Base-by-base conservation (phyloP, 2,888 invertebrate species). In the Synanthedon andrenaeformis region DNA sequence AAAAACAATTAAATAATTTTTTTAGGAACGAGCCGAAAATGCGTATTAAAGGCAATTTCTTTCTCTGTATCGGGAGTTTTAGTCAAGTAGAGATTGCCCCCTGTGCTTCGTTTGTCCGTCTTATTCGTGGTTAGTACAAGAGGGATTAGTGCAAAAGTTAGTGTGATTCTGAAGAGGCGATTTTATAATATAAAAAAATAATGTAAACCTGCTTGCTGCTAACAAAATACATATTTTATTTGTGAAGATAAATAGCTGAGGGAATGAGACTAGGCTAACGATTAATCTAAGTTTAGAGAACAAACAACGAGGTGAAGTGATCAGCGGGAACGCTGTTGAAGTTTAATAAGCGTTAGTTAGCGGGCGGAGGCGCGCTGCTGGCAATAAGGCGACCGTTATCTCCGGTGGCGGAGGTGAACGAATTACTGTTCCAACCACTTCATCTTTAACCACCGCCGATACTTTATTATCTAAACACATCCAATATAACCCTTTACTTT, bases 321-420 rank as follows among this genome's bases (percentile, higher is more conserved):
- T 86, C 86, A 82, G 80, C 82, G 76, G 73, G 72, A 74, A 76
- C 83, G 81, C 76, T 82, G 85, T 83, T 82, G 76, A 82, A 86
- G 83, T 87, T 87, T 87, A 86, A 87, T 87, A 86, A 85, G 82
- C 82, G 81, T 80, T 84, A 82, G 86, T 84, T 82, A 78, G 80
- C 78, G 75, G 67, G 69, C 65, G 70, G 69, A 69, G 75, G 71
- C 75, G 74, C 73, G 67, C 71, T 66, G 72, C 70, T 71, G 75
- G 79, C 82, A 82, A 82, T 82, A 84, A 83, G 77, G 79, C 71
- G 69, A 65, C 76, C 70, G 79, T 83, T 79, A 85, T 84, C 82
- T 85, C 84, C 84, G 85, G 82, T 74, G 60, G 57, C 59, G 61
- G 62, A 62, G 53, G 58, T 63, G 59, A 71, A 72, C 77, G 67